Evolutionary conservation across 2,113 vertebrate genomes (phyloP).

Genomic region (Zosterops japonicus): DNA sequence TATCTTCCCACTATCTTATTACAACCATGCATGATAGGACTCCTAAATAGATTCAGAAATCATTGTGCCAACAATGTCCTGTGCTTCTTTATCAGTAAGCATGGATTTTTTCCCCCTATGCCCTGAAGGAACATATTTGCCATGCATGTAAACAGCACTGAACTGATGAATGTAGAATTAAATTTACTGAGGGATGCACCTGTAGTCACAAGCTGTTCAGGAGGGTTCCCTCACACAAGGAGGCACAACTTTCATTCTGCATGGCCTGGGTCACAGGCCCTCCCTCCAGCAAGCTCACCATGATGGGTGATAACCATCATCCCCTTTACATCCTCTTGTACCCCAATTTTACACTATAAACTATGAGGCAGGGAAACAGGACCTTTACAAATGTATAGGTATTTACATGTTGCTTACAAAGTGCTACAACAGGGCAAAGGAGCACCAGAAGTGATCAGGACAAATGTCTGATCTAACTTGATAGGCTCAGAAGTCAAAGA

Average conservation of each 20-base stretch:
- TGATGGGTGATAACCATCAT: background rate
- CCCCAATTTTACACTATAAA: background rate
- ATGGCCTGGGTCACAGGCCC: background rate
- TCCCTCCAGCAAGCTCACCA: background rate
- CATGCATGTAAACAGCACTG: background rate
- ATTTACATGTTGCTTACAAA: background rate
- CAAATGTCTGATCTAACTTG: background rate
- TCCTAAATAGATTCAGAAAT: background rate
- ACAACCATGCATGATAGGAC: background rate
- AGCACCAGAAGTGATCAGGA: background rate
- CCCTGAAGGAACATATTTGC: background rate
- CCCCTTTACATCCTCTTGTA: background rate
- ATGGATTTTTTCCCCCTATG: background rate
- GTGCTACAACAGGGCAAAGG: background rate
- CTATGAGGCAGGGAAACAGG: background rate
- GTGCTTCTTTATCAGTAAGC: background rate
- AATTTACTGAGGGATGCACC: background rate
- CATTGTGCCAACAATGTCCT: background rate
- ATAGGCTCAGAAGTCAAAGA: background rate
- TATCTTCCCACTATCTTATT: conserved; percentile 35
- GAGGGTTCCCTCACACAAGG: background rate
- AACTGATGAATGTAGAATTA: background rate
- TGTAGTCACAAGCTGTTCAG: background rate
- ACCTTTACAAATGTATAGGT: background rate
- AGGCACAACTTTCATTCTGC: rapidly evolving